phyloP scores from a whole-genome alignment of 2,113 vertebrate species.

The Crypturellus undulatus region DNA sequence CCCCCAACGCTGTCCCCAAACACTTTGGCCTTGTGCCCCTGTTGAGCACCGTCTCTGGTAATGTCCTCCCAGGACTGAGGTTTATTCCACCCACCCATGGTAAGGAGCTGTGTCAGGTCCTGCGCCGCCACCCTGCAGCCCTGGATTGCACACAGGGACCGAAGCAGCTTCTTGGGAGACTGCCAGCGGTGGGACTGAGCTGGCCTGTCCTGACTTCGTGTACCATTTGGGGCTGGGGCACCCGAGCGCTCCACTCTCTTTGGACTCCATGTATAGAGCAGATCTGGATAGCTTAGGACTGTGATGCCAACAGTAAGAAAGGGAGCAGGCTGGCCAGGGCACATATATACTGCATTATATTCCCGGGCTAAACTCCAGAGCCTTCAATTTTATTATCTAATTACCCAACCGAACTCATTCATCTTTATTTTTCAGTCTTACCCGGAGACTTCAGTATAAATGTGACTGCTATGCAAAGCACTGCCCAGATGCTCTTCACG shows the following conservation, averaged over 20 bases:
- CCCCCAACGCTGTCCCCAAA: not conserved
- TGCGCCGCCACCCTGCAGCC: not conserved
- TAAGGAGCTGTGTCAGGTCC: not conserved
- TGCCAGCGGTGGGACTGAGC: not conserved
- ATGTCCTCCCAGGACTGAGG: not conserved
- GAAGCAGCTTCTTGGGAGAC: not conserved
- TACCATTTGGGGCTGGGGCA: not conserved
- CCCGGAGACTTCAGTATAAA: constrained; percentile 5
- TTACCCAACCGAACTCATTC: constrained; percentile 37
- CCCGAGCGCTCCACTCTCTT: not conserved
- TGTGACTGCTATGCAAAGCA: not conserved
- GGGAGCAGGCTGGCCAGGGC: not conserved
- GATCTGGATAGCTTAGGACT: not conserved
- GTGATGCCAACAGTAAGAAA: not conserved
- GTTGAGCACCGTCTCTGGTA: not conserved
- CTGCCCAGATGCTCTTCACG: not conserved
- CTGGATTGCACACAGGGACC: not conserved
- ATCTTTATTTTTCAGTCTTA: constrained; percentile 53
- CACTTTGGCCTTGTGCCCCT: not conserved
- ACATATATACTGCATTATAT: not conserved
- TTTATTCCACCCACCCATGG: not conserved
- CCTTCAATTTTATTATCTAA: constrained; percentile 58
- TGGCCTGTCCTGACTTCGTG: not conserved
- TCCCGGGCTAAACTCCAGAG: constrained; percentile 49
- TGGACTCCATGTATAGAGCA: not conserved